Evolutionary conservation across 1,140 invertebrate genomes (phyloP), one percentile per base, ranked within the genome.

Genomic region (Leptopilina clavipes): DNA sequence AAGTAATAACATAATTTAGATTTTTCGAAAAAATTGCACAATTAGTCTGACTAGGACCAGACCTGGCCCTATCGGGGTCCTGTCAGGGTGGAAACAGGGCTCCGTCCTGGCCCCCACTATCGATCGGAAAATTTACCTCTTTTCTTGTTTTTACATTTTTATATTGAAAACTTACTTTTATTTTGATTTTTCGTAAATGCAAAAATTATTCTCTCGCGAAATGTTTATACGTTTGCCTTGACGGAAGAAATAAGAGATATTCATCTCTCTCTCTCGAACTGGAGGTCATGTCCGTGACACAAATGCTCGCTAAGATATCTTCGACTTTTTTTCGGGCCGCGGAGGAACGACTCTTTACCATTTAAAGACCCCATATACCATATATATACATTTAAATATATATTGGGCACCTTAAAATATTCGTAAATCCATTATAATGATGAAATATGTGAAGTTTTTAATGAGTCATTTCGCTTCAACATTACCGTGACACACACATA

Each of bases 251-350:
- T 59, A 44, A 56, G 56, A 25, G 73, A 45, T 45, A 56, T 31
- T 31, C 18, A 54, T 54, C 19, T 19, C 12, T 37, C 43, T 54
- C 19, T 19, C 12, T 19, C 48, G 17, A 18, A 25, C 19, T 56
- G 73, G 37, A 74, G 73, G 73, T 74, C 73, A 44, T 17, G 73
- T 74, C 54, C 73, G 52, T 74, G 73, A 74, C 73, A 74, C 73
- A 31, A 65, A 37, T 65, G 48, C 14, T 52, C 1, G n/a, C 48
- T 12, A 17, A 17, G 48, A 17, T 52, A 17, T 52, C 48, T 52
- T 52, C 9, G 48, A 52, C 48, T 52, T 52, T 52, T 17, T 52
- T 40, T 40, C 14, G 48, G 48, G 48, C 17, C n/a, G 48, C n/a
- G 6, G 48, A 52, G n/a, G 48, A 52, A 52, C n/a, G n/a, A 52